Percentiles rank a stretch among this genome's conserved stretches.
Evolutionary conservation across 2,113 vertebrate genomes (phyloP).

Genomic region (Alouatta palliata): DNA sequence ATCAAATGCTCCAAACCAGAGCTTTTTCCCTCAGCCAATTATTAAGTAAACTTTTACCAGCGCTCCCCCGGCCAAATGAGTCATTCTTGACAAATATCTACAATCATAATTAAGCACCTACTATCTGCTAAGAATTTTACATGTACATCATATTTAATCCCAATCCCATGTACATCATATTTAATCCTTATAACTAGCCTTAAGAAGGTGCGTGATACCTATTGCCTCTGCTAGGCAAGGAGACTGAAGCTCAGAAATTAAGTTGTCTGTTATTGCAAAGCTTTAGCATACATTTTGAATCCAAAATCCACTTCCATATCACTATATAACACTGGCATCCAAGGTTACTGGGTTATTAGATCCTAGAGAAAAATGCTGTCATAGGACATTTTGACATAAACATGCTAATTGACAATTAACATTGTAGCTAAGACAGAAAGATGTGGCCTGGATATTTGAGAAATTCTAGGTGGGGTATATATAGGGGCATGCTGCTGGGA

Average conservation of each 20-base stretch:
- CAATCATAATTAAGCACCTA: neutral
- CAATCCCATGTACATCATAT: neutral
- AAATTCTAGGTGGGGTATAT: neutral
- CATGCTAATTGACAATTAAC: neutral
- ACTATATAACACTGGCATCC: neutral
- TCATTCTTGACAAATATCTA: neutral
- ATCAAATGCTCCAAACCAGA: neutral
- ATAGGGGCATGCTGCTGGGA: fast-evolving
- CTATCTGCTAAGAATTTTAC: neutral
- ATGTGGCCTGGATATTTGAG: neutral
- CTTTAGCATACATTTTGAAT: conserved; percentile 21
- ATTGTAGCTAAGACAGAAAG: neutral
- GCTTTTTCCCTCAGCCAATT: neutral
- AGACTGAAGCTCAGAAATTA: neutral
- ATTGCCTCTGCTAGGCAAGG: neutral
- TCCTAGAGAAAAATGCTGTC: neutral
- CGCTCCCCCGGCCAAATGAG: neutral
- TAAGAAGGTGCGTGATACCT: neutral
- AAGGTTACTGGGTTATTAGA: neutral
- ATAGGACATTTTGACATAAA: neutral
- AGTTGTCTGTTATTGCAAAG: neutral
- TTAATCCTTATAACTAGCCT: neutral
- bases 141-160: neutral
- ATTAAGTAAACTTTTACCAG: neutral
- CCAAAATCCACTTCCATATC: neutral